phyloP scores from a whole-genome alignment of 2,888 invertebrate species.

The Netelia melanura region DNA sequence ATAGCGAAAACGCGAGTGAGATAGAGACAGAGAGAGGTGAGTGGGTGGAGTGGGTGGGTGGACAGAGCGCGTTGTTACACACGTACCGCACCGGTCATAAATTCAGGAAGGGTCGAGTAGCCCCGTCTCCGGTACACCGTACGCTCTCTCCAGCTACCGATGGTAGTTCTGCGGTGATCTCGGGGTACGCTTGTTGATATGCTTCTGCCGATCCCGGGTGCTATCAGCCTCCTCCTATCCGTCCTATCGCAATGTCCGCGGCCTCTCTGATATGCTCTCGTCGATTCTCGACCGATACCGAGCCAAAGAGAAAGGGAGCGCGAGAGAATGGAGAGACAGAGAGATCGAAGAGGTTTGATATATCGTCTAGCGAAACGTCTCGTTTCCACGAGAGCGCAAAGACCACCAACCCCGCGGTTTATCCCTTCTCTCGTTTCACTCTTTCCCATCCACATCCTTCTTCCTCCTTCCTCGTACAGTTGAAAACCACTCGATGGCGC shows the following conservation, averaged over 20 bases:
- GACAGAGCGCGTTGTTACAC: constrained; percentile 60
- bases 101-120: constrained; percentile 67
- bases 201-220: constrained; percentile 41
- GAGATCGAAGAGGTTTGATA: constrained; percentile 57
- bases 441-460: not conserved
- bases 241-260: not conserved
- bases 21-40: constrained; percentile 13
- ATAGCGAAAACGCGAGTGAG: constrained; percentile 7
- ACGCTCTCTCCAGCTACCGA: constrained; percentile 21
- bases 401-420: constrained; percentile 12
- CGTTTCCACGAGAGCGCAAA: constrained; percentile 7
- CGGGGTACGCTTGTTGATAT: constrained; percentile 37
- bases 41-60: constrained; percentile 5
- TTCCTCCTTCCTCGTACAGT: constrained; percentile 1
- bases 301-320: too few species aligned
- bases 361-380: constrained; percentile 46
- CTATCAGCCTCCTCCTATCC: not conserved
- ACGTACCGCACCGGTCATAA: constrained; percentile 66
- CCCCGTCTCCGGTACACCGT: constrained; percentile 58
- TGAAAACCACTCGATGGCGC: constrained; percentile 30
- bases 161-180: constrained; percentile 32
- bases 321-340: not conserved
- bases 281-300: too few species aligned
- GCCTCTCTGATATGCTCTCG: constrained; percentile 2
- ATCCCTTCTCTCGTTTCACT: not conserved